Base-by-base conservation (phyloP, 2,113 vertebrate genomes). In the Actenoides lindsayi region DNA sequence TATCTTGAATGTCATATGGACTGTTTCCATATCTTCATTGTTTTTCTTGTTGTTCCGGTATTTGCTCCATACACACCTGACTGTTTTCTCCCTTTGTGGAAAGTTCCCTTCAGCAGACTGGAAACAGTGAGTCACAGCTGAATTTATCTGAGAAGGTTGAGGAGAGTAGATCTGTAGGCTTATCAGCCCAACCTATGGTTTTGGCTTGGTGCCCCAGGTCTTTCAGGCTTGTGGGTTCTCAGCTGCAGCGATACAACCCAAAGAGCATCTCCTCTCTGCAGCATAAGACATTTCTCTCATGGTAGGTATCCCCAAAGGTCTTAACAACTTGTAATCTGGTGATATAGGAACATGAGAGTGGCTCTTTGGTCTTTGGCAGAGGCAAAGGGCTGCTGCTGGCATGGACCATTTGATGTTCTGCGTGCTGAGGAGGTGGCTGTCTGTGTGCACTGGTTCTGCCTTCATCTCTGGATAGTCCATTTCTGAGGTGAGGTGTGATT, bases 321-420 rank as follows among this genome's bases (percentile, higher is more conserved):
- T 67, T 67, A 28, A 28, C 11, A 48, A 16, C 0, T 0, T 39
- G 46, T 42, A 6, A 20, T 35, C 12, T 30, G 9, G 20, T 41
- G 48, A 18, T 24, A 33, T 2, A 35, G 28, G 53, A 31, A 24
- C 0, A 3, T 10, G 23, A 28, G 56, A 41, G 25, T 6, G 30
- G 30, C 9, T 65, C 11, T 24, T 42, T 23, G 23, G 25, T 25
- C 57, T 82, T 11, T 20, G 21, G n/a, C 46, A 65, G 53, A 24
- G 10, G n/a, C 46, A 71, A 46, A 24, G 9, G 28, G 19, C 37
- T 87, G 51, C 16, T 56, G 46, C 0, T 3, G 53, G 10, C 1
- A 0, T 0, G 0, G 41, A 11, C 14, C 4, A 1, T 14, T 11
- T 0, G 5, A 7, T 23, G 71, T 24, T n/a, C 19, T n/a, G 14